Percentiles rank a stretch among this genome's conserved stretches.
Conservation (phyloP, 2,888 invertebrate genomes). For the Rhaphigaster nebulosa region DNA sequence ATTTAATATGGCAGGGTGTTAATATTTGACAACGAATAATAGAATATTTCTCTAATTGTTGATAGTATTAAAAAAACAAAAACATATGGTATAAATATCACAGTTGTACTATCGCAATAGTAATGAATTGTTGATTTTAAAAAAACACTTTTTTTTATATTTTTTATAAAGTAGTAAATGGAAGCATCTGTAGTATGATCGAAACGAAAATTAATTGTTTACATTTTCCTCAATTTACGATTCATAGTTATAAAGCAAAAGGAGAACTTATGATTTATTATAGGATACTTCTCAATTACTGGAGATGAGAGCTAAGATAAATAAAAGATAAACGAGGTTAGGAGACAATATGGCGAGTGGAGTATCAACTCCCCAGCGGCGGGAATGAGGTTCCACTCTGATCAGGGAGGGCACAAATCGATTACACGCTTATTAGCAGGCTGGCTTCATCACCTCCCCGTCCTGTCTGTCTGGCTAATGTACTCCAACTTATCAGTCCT, state of each 20-base stretch:
- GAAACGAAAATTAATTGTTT: neutral
- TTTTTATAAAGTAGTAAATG: too few species aligned
- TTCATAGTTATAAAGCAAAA: neutral
- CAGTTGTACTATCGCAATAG: too few species aligned
- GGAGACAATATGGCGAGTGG: conserved; percentile 11
- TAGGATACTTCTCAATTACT: neutral
- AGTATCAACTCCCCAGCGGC: neutral
- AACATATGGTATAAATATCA: too few species aligned
- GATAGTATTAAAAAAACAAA: too few species aligned
- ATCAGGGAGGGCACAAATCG: conserved; percentile 36
- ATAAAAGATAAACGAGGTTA: neutral
- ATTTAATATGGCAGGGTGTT: too few species aligned
- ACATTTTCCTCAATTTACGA: neutral
- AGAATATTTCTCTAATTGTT: too few species aligned
- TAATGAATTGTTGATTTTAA: too few species aligned
- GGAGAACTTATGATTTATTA: neutral
- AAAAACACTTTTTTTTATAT: too few species aligned
- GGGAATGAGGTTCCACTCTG: neutral
- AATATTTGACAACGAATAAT: too few species aligned
- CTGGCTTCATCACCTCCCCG: conserved; percentile 21
- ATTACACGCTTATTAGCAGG: conserved; percentile 37
- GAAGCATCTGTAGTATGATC: too few species aligned
- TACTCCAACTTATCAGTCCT: neutral
- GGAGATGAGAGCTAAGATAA: neutral
- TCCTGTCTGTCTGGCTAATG: neutral